These are phyloP conservation scores for Acromyrmex echinatior DNA, from an alignment of 1,140 invertebrate species.

Conservation along the genomic window DNA sequence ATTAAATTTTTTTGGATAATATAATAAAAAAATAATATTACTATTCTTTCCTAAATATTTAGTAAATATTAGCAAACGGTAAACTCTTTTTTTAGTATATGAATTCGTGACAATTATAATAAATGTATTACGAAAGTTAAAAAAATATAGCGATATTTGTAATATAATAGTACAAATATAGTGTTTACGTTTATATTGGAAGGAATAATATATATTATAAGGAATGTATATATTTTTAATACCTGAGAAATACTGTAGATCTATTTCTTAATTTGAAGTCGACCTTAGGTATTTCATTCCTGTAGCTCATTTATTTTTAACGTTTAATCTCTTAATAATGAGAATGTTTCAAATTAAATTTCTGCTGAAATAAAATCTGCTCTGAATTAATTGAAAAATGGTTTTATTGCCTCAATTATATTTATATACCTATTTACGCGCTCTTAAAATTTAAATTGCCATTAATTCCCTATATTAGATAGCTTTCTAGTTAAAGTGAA, in stretches of 20 bases:
- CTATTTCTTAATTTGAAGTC: slow-evolving; percentile 25
- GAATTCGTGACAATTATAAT: not conserved
- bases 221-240: not conserved
- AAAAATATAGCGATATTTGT: not conserved
- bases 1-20: too few relatives aligned
- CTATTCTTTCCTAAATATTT: too few relatives aligned
- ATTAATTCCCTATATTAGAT: slow-evolving; percentile 58
- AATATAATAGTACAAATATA: not conserved
- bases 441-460: slow-evolving; percentile 20
- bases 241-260: not conserved
- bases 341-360: slow-evolving; percentile 54
- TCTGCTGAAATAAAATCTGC: slow-evolving; percentile 40
- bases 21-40: too few relatives aligned
- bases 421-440: slow-evolving; percentile 40
- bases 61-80: too few relatives aligned
- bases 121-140: not conserved
- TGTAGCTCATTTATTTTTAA: slow-evolving; percentile 23
- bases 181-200: not conserved
- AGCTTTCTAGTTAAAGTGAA: slow-evolving; percentile 47
- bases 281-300: slow-evolving; percentile 16
- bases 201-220: not conserved
- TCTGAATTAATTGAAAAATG: slow-evolving; percentile 58
- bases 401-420: slow-evolving; percentile 43
- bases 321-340: slow-evolving; percentile 37
- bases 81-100: too few relatives aligned